Percentiles rank a stretch among this genome's conserved stretches.
These are phyloP conservation scores for Spongilla lacustris DNA, from an alignment of 37 sponge, comb jelly and placozoan genomes.

Conservation along the genomic window DNA sequence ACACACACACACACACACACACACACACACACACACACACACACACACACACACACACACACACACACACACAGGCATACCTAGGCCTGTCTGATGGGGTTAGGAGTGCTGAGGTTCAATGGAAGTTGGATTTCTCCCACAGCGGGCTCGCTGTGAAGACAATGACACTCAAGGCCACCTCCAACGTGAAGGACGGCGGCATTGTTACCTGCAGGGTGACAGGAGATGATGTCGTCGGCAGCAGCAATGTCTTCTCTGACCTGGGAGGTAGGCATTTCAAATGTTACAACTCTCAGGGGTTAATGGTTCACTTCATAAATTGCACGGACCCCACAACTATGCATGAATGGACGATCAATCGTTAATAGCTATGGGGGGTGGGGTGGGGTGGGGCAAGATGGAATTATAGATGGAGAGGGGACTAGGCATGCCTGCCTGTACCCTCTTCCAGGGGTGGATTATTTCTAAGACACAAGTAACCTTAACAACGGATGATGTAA, in stretches of 20 bases:
- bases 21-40: background rate
- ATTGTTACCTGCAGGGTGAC: background rate
- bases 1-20: background rate
- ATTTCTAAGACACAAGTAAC: too few species aligned
- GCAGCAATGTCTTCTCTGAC: background rate
- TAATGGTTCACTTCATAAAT: too few species aligned
- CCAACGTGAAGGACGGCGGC: background rate
- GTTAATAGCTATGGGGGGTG: too few species aligned
- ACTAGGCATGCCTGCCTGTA: too few species aligned
- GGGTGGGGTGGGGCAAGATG: too few species aligned
- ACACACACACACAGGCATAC: background rate
- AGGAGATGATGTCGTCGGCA: slow-evolving; percentile 14
- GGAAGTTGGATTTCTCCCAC: slow-evolving; percentile 62
- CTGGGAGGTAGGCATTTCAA: slow-evolving; percentile 24
- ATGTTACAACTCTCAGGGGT: too few species aligned
- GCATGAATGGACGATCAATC: too few species aligned
- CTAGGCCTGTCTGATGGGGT: slow-evolving; percentile 3
- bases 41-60: background rate
- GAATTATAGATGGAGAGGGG: too few species aligned
- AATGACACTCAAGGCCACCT: slow-evolving; percentile 18
- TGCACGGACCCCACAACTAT: too few species aligned
- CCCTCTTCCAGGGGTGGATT: too few species aligned
- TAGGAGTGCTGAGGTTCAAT: slow-evolving; percentile 14
- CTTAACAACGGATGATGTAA: too few species aligned
- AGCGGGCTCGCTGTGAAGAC: slow-evolving; percentile 54